Base-by-base conservation (phyloP, 2,797 vertebrate genomes). In the Coregonus sp. region DNA sequence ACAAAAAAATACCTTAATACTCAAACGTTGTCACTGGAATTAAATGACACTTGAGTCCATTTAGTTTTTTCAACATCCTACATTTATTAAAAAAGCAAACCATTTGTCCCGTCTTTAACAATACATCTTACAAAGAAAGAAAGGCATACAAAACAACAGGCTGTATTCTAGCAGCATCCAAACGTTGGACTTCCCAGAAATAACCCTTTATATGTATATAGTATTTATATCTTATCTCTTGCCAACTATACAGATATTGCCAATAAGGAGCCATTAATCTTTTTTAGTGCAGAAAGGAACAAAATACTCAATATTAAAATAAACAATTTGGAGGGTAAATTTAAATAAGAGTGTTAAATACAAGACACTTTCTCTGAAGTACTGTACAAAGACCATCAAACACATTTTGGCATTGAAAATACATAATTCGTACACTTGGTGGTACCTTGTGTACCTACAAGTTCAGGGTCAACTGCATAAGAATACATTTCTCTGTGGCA, bases 151-250 rank as follows among this genome's bases (percentile, higher is more conserved):
- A 93, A 94, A 91, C 92, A 92, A 93, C 88, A 86, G 88, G 79
- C 85, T 85, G 88, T 92, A 88, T 90, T 87, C 93, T 94, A 95
- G 94, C 95, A 96, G 95, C 94, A 93, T 93, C 92, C 89, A 89
- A 92, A 89, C 86, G 89, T 93, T 93, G 90, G 90, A 82, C 85
- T 83, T 90, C 86, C 91, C 93, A 86, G 88, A 83, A 88, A 86
- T 91, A 87, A 87, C 89, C 88, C 78, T 75, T 82, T 76, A 71
- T 79, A 80, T 68, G 59, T 80, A 80, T 84, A 81, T 75, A 73
- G 75, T 72, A 75, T 75, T 80, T 76, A 75, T 66, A 72, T 66
- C 29, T 65, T 85, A 78, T 84, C 88, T 82, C 74, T 82, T 87
- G 90, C 88, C 91, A 92, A 91, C 90, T 88, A 91, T 78, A 92